Percentiles rank a stretch among this genome's conserved stretches.
Conservation (phyloP, 1,140 invertebrate genomes). For the Luehdorfia chinensis region DNA sequence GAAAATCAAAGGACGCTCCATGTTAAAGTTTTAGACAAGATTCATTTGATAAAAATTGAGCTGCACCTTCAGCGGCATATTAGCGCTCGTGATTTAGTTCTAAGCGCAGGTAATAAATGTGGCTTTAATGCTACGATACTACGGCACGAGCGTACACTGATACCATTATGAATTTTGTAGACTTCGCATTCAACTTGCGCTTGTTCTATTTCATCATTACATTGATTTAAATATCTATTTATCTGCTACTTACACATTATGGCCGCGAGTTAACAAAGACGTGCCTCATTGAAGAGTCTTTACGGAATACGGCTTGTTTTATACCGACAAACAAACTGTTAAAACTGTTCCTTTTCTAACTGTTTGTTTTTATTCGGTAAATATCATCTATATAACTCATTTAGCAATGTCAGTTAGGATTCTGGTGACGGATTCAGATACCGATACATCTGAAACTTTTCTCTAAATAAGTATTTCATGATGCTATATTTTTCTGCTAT, state of each 20-base stretch:
- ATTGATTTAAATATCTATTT: conserved; percentile 19
- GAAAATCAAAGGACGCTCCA: too few species aligned
- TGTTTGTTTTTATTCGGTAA: too few species aligned
- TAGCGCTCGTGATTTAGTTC: conserved; percentile 56
- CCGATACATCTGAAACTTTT: too few species aligned
- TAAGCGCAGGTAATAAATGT: conserved; percentile 66
- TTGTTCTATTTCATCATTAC: conserved; percentile 19
- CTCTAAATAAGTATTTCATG: too few species aligned
- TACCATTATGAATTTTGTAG: conserved; percentile 60
- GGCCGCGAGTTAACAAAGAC: conserved; percentile 12
- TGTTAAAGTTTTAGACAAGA: too few species aligned
- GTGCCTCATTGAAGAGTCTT: conserved; percentile 1
- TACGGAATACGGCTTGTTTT: background rate
- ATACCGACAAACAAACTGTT: too few species aligned
- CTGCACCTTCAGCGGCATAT: conserved; percentile 36
- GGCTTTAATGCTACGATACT: conserved; percentile 70
- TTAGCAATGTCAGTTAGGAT: too few species aligned
- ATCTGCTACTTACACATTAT: conserved; percentile 13
- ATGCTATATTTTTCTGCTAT: too few species aligned
- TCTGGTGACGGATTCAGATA: too few species aligned
- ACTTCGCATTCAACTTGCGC: conserved; percentile 20
- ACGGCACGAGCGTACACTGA: conserved; percentile 51
- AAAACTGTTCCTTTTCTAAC: too few species aligned
- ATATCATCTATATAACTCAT: too few species aligned
- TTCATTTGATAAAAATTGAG: too few species aligned